These are phyloP conservation scores for Drosophila lutescens DNA, from an alignment of 2,888 invertebrate genomes.

Conservation along the genomic window DNA sequence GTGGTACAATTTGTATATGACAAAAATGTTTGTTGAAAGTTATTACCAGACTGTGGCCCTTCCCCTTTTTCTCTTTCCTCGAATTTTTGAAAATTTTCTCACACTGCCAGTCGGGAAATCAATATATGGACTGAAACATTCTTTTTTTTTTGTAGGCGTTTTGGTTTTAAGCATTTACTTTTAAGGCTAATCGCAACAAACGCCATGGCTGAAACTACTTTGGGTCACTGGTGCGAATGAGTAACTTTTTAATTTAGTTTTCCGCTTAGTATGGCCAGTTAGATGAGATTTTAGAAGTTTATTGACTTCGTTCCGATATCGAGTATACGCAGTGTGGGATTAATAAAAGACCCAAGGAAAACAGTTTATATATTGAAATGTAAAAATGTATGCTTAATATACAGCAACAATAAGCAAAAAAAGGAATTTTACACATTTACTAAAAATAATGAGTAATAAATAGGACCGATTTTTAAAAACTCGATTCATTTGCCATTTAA, in stretches of 20 bases:
- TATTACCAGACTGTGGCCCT: constrained; percentile 17
- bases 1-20: constrained; percentile 41
- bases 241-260: constrained; percentile 28
- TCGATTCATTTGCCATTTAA: no score
- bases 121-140: constrained; percentile 51
- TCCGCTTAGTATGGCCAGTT: neutral
- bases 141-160: constrained; percentile 26
- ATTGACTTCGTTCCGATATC: neutral
- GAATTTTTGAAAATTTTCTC: constrained; percentile 15
- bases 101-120: constrained; percentile 54
- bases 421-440: no score
- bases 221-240: constrained; percentile 69
- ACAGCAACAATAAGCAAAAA: no score
- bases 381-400: no score
- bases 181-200: constrained; percentile 7
- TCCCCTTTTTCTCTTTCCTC: constrained; percentile 6
- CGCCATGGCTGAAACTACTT: constrained; percentile 23
- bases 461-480: neutral
- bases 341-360: neutral
- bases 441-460: no score
- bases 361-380: no score
- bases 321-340: neutral
- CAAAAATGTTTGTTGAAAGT: constrained; percentile 34
- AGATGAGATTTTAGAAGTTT: no score
- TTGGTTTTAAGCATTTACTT: constrained; percentile 2